These are phyloP conservation scores for Propsilocerus akamusi DNA, from an alignment of 1,140 invertebrate genomes.

Conservation along the genomic window DNA sequence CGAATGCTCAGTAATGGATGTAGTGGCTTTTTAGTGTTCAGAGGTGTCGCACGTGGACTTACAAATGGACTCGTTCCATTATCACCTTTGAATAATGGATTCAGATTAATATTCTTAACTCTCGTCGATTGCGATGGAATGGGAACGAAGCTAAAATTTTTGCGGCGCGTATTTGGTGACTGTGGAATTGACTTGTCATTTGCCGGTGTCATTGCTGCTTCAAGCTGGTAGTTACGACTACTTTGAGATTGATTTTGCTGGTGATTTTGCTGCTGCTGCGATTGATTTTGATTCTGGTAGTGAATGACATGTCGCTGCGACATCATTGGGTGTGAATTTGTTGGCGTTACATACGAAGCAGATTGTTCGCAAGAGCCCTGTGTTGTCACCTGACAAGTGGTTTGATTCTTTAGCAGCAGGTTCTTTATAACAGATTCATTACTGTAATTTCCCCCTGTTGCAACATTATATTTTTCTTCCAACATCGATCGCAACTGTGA, in stretches of 20 bases:
- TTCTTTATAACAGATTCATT: constrained; percentile 7
- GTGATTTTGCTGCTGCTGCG: constrained; percentile 5
- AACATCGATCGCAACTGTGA: constrained; percentile 51
- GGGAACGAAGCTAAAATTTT: constrained; percentile 67
- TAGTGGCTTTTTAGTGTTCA: constrained; percentile 27
- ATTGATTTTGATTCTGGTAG: constrained; percentile 2
- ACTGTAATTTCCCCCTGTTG: not conserved
- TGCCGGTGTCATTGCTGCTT: not conserved
- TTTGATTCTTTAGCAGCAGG: constrained; percentile 9
- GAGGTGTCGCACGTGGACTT: constrained; percentile 58
- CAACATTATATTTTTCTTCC: constrained; percentile 39
- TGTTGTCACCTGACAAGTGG: too few relatives aligned
- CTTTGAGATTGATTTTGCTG: not conserved
- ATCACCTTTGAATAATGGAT: not conserved
- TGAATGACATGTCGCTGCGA: constrained; percentile 20
- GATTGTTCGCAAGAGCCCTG: constrained; percentile 1
- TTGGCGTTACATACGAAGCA: constrained; percentile 7
- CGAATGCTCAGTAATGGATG: constrained; percentile 12
- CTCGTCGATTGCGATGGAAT: constrained; percentile 42
- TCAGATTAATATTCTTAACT: constrained; percentile 10
- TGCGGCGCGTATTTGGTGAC: constrained; percentile 33
- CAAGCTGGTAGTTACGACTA: too few relatives aligned
- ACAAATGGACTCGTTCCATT: constrained; percentile 52
- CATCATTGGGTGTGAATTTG: constrained; percentile 13
- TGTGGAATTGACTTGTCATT: not conserved